Percentiles rank a stretch among this genome's conserved stretches.
Conservation (phyloP, 1,140 invertebrate genomes). For the Brachionus sp. region DNA sequence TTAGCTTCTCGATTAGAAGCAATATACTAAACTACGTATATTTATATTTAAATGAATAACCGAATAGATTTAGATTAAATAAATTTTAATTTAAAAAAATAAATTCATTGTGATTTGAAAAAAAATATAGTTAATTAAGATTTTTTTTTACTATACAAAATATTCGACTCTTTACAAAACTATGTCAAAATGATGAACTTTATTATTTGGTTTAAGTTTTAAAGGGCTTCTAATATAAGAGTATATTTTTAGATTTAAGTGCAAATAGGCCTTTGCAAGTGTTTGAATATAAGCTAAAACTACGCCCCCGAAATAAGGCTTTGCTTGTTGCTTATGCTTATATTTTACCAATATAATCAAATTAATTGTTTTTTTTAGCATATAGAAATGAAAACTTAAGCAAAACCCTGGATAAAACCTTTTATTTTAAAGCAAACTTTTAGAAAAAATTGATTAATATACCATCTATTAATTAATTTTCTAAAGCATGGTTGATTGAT, state of each 20-base stretch:
- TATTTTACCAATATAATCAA: neutral
- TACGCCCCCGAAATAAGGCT: neutral
- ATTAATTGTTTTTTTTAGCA: neutral
- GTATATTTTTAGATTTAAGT: neutral
- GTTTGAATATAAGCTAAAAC: neutral
- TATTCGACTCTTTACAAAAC: neutral
- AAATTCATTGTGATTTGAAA: neutral
- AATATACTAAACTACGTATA: neutral
- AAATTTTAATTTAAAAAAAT: neutral
- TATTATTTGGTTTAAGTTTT: neutral
- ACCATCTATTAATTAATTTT: neutral
- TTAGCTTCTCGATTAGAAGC: neutral
- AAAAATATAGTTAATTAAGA: neutral
- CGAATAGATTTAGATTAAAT: neutral
- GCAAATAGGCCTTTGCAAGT: neutral
- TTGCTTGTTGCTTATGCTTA: neutral
- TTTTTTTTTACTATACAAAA: neutral
- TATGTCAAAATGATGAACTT: neutral
- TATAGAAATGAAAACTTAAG: neutral
- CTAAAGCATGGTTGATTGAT: neutral
- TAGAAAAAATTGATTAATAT: neutral
- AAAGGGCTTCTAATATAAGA: neutral
- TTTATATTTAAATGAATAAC: neutral
- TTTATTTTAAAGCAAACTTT: neutral
- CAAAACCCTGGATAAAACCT: neutral